Evolutionary conservation across 2,888 invertebrate genomes (phyloP), one percentile per base, ranked within the genome.

Genomic region (Noctuana brunneofusca): DNA sequence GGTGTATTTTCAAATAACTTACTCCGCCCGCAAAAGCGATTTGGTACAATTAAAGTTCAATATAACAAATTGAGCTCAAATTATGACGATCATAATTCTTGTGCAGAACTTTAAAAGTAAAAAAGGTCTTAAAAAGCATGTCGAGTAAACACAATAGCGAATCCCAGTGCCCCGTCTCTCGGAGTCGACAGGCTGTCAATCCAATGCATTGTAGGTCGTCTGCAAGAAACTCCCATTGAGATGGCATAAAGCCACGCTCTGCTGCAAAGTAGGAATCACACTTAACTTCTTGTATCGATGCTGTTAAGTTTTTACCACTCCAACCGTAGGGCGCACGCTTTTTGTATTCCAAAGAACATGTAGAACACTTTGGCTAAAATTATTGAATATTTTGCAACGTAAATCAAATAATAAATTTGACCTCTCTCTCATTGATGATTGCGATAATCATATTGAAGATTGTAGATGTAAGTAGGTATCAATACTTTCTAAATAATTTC

Each of bases 161-260:
- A n/a, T 1, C 46, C 43, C 32, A 20, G 14, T 20, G 12, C 46
- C 41, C 48, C 30, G 30, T 18, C 3, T 20, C 27, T 11, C 27
- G 18, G 5, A 55, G 27, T 53, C 22, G 14, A n/a, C n/a, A 30
- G 46, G 56, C 55, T 54, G 53, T 58, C 62, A 63, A 64, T 64
- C 38, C 46, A 59, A 63, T 64, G 41, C 50, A 62, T 56, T 62
- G 58, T 53, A 64, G 64, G 55, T 65, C 60, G 63, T 22, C 43
- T 49, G 58, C 38, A 56, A 63, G 65, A 50, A 63, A 49, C 49
- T 53, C 41, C 30, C 55, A 38, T 22, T 57, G 48, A 43, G 14
- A 43, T 24, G 18, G 41, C 49, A 35, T 54, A 63, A 41, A 20
- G 43, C 48, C 48, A 32, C 43, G 20, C 54, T 60, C 46, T 50